Conservation (phyloP, 2,113 vertebrate genomes). For the Melierax canorus region DNA sequence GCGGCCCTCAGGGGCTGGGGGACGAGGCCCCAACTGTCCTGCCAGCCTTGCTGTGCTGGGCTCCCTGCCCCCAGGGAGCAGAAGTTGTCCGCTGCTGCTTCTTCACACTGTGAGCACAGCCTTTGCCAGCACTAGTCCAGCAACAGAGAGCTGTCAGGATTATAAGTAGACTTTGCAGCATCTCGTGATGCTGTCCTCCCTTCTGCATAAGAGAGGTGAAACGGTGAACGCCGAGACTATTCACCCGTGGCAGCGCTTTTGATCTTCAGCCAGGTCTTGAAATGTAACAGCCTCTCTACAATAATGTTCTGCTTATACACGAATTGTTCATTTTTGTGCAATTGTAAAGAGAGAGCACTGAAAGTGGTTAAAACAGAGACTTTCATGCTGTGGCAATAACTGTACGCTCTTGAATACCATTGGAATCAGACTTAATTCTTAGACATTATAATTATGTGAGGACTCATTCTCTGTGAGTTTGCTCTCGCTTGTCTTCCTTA, state of each 20-base stretch:
- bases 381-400: conserved; percentile 46
- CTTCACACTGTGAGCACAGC: not conserved
- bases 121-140: not conserved
- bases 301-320: conserved; percentile 20
- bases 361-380: conserved; percentile 53
- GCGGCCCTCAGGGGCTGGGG: not conserved
- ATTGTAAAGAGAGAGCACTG: not conserved
- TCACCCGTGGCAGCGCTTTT: not conserved
- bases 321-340: conserved; percentile 9
- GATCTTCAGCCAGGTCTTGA: conserved; percentile 49
- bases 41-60: not conserved
- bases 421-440: conserved; percentile 31
- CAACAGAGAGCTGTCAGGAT: not conserved
- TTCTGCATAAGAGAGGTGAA: not conserved
- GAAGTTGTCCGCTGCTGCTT: not conserved
- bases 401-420: conserved; percentile 12
- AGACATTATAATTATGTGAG: conserved; percentile 53
- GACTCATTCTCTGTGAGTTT: conserved; percentile 34
- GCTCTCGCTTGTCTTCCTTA: conserved; percentile 30
- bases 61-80: not conserved
- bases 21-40: rapidly evolving
- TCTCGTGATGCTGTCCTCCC: not conserved
- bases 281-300: conserved; percentile 18
- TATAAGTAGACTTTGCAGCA: not conserved
- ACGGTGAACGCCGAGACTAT: not conserved